Percentiles rank a stretch among this genome's conserved stretches.
Conservation (phyloP, 2,113 vertebrate species). For the Atractosteus spatula region DNA sequence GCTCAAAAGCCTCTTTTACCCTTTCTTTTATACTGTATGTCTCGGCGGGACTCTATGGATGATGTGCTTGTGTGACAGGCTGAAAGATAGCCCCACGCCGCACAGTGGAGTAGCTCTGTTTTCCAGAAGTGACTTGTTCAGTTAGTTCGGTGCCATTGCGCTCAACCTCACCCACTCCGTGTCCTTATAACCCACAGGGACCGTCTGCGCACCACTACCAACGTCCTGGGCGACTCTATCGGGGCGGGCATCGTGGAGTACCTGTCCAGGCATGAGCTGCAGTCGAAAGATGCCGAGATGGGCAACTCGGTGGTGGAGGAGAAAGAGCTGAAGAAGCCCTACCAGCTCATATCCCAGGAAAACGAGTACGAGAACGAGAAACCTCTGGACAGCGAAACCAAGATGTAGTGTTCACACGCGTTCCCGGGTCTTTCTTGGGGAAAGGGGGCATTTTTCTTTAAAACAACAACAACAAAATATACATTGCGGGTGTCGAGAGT, state of each 20-base stretch:
- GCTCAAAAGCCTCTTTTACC: too few species aligned
- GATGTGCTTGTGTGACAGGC: too few species aligned
- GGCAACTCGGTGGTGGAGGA: constrained; percentile 89
- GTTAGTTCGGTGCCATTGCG: too few species aligned
- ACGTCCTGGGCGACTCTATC: constrained; percentile 91
- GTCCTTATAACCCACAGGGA: constrained; percentile 64
- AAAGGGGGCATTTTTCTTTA: background rate
- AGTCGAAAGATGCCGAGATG: constrained; percentile 74
- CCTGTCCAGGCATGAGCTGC: constrained; percentile 84
- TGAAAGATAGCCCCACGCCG: too few species aligned
- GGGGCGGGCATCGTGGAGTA: constrained; percentile 93
- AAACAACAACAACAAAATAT: background rate
- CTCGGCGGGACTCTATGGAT: too few species aligned
- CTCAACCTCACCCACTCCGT: constrained; percentile 6
- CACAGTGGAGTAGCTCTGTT: too few species aligned
- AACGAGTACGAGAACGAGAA: constrained; percentile 74
- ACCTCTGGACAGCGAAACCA: constrained; percentile 78
- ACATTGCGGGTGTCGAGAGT: background rate
- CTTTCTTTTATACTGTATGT: too few species aligned
- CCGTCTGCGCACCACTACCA: constrained; percentile 88
- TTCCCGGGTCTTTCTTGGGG: background rate
- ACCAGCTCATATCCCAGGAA: constrained; percentile 82
- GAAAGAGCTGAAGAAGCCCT: constrained; percentile 85
- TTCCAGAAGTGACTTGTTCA: too few species aligned
- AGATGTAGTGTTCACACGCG: constrained; percentile 73